A percentile compares a stretch with the other conserved stretches of the same genome.
These are phyloP conservation scores for Leptinotarsa rubiginosa DNA, from an alignment of 2,888 invertebrate species.

Conservation along the genomic window DNA sequence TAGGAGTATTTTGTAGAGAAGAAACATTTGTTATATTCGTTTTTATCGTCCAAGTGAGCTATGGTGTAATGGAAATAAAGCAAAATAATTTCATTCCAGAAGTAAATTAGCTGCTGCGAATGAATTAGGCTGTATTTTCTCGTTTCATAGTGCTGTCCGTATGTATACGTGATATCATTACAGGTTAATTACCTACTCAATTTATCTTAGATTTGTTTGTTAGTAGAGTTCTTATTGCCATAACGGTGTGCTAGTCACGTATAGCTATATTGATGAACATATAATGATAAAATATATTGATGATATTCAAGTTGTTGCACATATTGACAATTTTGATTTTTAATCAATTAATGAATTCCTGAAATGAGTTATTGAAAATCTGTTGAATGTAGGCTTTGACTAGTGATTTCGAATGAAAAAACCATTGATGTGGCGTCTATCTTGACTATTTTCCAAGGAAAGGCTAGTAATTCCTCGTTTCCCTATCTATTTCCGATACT, in stretches of 20 bases:
- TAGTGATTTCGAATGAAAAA: no score
- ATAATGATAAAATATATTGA: neutral
- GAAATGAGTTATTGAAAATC: no score
- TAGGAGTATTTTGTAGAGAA: slow-evolving; percentile 33
- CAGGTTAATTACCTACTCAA: slow-evolving; percentile 23
- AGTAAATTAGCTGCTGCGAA: slow-evolving; percentile 26
- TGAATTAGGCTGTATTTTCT: slow-evolving; percentile 27
- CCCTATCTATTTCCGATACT: no score
- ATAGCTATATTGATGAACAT: neutral
- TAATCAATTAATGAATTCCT: no score
- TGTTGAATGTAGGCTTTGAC: no score
- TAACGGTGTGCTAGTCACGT: slow-evolving; percentile 21
- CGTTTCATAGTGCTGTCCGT: slow-evolving; percentile 22
- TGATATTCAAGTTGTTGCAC: neutral
- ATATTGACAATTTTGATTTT: neutral
- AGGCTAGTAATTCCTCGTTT: no score
- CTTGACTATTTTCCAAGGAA: no score
- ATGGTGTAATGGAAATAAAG: slow-evolving; percentile 23
- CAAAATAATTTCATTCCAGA: slow-evolving; percentile 18
- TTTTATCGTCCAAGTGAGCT: slow-evolving; percentile 26
- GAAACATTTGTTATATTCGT: slow-evolving; percentile 37
- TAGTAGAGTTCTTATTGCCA: slow-evolving; percentile 25
- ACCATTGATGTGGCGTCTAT: no score
- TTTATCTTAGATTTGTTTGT: slow-evolving; percentile 31
- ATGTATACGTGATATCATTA: slow-evolving; percentile 33